Evolutionary conservation across 2,888 invertebrate species (phyloP).

Genomic region (Drosophila gaucha): DNA sequence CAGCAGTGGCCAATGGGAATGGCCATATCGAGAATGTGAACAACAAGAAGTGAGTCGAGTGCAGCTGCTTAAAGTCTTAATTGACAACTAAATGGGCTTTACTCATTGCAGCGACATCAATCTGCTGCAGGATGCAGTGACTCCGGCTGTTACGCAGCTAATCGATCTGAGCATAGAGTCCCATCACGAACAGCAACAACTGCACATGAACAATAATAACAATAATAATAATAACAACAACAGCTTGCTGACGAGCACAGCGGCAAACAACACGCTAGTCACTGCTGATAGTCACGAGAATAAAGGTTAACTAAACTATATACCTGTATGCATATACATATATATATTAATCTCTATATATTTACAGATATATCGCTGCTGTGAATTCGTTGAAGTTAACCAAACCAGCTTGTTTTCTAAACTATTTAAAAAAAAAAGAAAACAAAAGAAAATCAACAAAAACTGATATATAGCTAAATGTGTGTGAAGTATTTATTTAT

Average conservation of each 20-base stretch:
- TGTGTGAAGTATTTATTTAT: slow-evolving; percentile 81
- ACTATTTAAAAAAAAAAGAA: slow-evolving; percentile 38
- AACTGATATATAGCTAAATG: slow-evolving; percentile 79
- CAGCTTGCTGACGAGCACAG: slow-evolving; percentile 84
- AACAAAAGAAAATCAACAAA: slow-evolving; percentile 16
- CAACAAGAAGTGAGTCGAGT: slow-evolving; percentile 83
- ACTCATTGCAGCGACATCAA: slow-evolving; percentile 81
- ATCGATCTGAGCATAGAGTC: slow-evolving; percentile 85
- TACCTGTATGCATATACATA: not conserved
- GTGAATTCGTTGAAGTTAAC: slow-evolving; percentile 81
- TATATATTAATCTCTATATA: not conserved
- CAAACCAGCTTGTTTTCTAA: slow-evolving; percentile 72
- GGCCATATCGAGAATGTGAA: slow-evolving; percentile 84
- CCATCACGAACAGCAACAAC: slow-evolving; percentile 71
- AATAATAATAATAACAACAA: slow-evolving; percentile 83
- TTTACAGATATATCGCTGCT: slow-evolving; percentile 83
- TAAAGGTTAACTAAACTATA: slow-evolving; percentile 74
- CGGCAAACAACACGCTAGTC: slow-evolving; percentile 84
- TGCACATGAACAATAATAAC: slow-evolving; percentile 83
- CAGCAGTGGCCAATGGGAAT: slow-evolving; percentile 83
- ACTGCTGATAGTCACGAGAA: slow-evolving; percentile 85
- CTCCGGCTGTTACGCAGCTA: slow-evolving; percentile 82
- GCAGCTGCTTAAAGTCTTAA: slow-evolving; percentile 1
- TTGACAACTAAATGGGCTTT: slow-evolving; percentile 12
- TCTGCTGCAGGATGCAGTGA: slow-evolving; percentile 82